Evolutionary conservation across 2,113 vertebrate genomes (phyloP), one percentile per base, ranked within the genome.

Genomic region (Callorhinus ursinus): DNA sequence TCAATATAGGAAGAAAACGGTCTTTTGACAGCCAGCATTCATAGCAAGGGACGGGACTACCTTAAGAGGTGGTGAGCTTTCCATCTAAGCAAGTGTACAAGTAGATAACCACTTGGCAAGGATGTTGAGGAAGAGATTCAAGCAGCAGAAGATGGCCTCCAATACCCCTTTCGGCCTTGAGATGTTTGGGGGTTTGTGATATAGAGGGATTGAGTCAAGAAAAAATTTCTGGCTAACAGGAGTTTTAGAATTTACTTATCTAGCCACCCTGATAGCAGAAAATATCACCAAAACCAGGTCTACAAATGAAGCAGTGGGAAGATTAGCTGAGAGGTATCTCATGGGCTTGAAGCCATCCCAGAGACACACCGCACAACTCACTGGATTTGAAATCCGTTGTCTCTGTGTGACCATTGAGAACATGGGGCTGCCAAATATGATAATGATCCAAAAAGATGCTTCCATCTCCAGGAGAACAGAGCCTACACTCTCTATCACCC

Each of bases 191-290:
- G 77, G 87, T 97, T 42, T 76, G 24, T 46, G 22, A 79, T 28
- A 65, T 15, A 31, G 10, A 69, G 5, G 6, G 22, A 39, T 1
- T 53, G 18, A 36, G 46, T 36, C 9, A 39, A 96, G 81, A 42
- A 76, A 57, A 69, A n/a, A n/a, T 2, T 24, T 55, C 31, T 85
- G 84, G 49, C 69, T 79, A 49, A 31, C 18, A 69, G 74, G 53
- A 80, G 53, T 81, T 84, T 33, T 80, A 87, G 36, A 94, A 77
- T 28, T 59, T 63, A 46, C 18, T 46, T 95, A 49, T 39, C 63
- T 71, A 82, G 57, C 59, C 61, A 61, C 11, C 26, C 12, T 5
- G 36, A 13, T 39, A 67, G 16, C 77, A 85, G 42, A 72, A 86
- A 51, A 55, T 7, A 77, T 31, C 46, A 81, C 5, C 26, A n/a